These are phyloP conservation scores for Pollicipes pollicipes DNA, from an alignment of 1,140 invertebrate genomes.

Conservation along the genomic window DNA sequence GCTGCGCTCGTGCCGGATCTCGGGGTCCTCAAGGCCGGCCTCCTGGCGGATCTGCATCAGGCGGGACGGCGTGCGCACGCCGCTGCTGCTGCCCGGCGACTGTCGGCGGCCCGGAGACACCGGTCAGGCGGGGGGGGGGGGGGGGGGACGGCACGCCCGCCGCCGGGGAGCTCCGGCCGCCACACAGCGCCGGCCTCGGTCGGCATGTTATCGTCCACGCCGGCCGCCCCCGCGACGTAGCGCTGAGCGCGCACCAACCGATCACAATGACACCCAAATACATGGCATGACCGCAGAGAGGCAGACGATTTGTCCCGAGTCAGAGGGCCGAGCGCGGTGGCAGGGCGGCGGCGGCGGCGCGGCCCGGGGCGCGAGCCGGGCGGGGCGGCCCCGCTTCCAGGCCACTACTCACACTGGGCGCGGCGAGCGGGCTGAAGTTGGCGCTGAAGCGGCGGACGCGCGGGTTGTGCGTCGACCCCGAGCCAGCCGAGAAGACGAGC, in stretches of 20 bases:
- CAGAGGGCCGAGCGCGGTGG: too few species aligned
- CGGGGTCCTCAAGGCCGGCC: background rate
- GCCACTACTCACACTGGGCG: background rate
- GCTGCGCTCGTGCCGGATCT: background rate
- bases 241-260: background rate
- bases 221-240: too few species aligned
- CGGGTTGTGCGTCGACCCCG: background rate
- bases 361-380: too few species aligned
- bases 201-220: too few species aligned
- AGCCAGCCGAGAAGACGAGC: background rate
- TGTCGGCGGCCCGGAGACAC: background rate
- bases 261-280: background rate
- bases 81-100: constrained; percentile 1
- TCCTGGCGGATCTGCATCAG: constrained; percentile 4
- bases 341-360: too few species aligned
- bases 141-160: too few species aligned
- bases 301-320: too few species aligned
- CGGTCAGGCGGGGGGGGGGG: background rate
- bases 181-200: too few species aligned
- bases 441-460: background rate
- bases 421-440: background rate
- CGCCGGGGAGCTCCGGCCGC: too few species aligned
- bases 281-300: too few species aligned
- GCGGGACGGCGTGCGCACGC: background rate
- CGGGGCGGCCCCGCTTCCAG: too few species aligned